Conservation (phyloP, 2,888 invertebrate species). For the Fabriciana adippe region DNA sequence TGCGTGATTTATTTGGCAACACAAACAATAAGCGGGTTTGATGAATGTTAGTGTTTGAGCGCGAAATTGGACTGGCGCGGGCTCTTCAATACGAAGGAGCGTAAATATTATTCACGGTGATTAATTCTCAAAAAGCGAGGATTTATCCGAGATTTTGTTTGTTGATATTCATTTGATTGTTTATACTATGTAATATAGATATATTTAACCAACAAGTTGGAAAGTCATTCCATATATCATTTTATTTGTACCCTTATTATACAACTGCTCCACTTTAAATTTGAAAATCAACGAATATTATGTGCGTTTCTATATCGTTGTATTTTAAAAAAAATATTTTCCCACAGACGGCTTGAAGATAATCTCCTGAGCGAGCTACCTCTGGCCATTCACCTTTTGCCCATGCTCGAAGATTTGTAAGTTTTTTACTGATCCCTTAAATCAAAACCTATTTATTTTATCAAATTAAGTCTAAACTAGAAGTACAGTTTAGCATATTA, state of each 20-base stretch:
- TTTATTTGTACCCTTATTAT: too few relatives aligned
- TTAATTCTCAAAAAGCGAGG: conserved; percentile 12
- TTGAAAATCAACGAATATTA: too few relatives aligned
- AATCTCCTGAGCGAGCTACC: conserved; percentile 86
- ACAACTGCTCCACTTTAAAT: too few relatives aligned
- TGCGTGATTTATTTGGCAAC: conserved; percentile 23
- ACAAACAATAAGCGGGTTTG: conserved; percentile 27
- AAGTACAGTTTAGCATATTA: too few relatives aligned
- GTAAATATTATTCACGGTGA: conserved; percentile 21
- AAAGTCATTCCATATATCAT: too few relatives aligned
- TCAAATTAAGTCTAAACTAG: too few relatives aligned
- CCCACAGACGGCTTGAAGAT: conserved; percentile 69
- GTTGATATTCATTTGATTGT: background rate
- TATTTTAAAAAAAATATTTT: background rate
- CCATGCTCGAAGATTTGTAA: conserved; percentile 93
- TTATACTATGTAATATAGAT: background rate
- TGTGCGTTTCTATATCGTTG: background rate
- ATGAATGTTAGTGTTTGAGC: conserved; percentile 28
- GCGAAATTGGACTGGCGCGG: conserved; percentile 10
- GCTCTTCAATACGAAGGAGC: background rate
- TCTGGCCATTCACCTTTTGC: conserved; percentile 87
- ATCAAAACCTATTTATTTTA: too few relatives aligned
- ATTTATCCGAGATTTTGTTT: conserved; percentile 5
- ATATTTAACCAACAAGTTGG: too few relatives aligned
- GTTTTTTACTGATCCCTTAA: conserved; percentile 59